Base-by-base conservation (phyloP, 2,888 invertebrate species). In the Brachycybe producta region DNA sequence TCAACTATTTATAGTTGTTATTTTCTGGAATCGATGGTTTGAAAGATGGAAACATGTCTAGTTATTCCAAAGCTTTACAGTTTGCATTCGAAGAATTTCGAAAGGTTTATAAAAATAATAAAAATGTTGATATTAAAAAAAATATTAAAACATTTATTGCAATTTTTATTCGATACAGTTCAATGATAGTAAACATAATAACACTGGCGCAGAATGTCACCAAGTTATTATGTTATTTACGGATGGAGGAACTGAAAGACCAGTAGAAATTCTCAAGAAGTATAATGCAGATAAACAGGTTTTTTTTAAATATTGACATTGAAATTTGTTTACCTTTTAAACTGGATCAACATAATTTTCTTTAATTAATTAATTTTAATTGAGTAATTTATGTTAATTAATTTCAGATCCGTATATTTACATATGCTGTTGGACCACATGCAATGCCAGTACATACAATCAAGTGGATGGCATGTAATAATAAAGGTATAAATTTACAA, bases 201-300 rank as follows among this genome's bases (percentile, higher is more conserved):
- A 61, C 46, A 61, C 60, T 17, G 69, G 70, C 3, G 64, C 72
- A 2, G 66, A 68, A 43, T 74, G 75, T 55, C 72, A 74, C 61
- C 66, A 68, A 54, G 64, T 73, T 42, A 67, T 75, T 35, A 69
- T 75, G 65, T 60, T 75, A 41, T 65, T 75, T 56, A 74, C 73
- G 19, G 75, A 75, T 59, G 74, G 74, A 2, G 71, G 73, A 13
- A 71, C 72, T 15, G 73, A 73, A 53, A 68, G 67, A 61, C 71
- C 73, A 0, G 64, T 67, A 49, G 67, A 68, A 2, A 65, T 71
- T 23, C 61, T 74, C 11, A 60, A 67, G 38, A 62, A 67, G 52
- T 65, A 64, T 51, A 68, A 68, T 59, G 61, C 50, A 42, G 58
- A 46, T 53, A 57, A 55, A 52, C 44, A 44, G 42, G 57, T 36